Evolutionary conservation across 2,797 vertebrate species (phyloP).

Genomic region (Neosilurus mollespiculum): DNA sequence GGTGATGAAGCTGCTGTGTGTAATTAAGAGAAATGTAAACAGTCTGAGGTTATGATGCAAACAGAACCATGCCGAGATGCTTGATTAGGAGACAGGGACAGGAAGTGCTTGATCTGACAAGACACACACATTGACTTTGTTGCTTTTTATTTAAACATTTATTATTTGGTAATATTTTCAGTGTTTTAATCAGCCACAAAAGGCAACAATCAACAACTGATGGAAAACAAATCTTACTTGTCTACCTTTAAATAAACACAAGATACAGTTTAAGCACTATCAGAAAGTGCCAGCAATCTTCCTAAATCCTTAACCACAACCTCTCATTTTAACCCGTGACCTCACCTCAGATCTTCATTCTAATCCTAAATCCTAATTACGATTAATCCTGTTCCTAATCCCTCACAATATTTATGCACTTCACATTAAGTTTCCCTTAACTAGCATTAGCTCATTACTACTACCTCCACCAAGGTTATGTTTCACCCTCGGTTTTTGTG

Average conservation of each 20-base stretch:
- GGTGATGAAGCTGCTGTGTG: constrained; percentile 22
- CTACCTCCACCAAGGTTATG: too few species aligned
- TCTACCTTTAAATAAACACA: background rate
- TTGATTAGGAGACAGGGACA: constrained; percentile 19
- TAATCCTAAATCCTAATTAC: background rate
- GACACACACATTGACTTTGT: background rate
- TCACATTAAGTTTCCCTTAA: background rate
- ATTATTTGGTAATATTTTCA: background rate
- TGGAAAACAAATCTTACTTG: background rate
- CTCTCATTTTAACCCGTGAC: background rate
- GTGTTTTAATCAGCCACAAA: too few species aligned
- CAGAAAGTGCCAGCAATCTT: background rate
- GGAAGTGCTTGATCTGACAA: constrained; percentile 6
- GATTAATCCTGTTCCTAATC: background rate
- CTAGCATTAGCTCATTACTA: background rate
- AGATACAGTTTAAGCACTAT: background rate
- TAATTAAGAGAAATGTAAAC: constrained; percentile 35
- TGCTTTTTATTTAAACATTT: background rate
- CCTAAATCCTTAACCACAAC: background rate
- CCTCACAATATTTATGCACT: background rate
- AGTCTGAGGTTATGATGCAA: constrained; percentile 15
- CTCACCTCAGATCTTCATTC: background rate
- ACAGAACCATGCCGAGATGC: constrained; percentile 4
- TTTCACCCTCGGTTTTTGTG: too few species aligned
- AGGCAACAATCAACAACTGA: background rate